Evolutionary conservation across 2,888 invertebrate genomes (phyloP).

Genomic region (Ashinkailepas kermadecensis): DNA sequence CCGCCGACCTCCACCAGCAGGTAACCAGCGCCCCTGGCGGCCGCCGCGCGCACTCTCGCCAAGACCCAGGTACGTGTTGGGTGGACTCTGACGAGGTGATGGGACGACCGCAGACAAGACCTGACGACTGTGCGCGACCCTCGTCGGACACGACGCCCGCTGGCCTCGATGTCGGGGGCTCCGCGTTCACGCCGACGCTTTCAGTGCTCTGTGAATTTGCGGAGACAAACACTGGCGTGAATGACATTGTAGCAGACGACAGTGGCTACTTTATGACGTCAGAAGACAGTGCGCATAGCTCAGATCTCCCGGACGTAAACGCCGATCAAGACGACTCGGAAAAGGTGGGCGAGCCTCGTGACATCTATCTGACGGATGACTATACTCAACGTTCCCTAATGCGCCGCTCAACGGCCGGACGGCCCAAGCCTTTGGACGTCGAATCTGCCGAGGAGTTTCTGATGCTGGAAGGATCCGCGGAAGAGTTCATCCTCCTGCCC

Average conservation of each 20-base stretch:
- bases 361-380: neutral
- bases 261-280: too few species aligned
- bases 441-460: constrained; percentile 31
- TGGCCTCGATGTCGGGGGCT: neutral
- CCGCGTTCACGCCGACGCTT: too few species aligned
- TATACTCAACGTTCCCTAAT: neutral
- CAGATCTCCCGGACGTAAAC: too few species aligned
- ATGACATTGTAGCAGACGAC: too few species aligned
- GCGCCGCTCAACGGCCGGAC: constrained; percentile 1
- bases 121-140: neutral
- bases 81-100: neutral
- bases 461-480: neutral
- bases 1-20: neutral
- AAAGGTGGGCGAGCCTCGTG: neutral
- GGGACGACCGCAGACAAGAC: neutral
- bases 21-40: neutral
- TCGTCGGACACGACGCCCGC: neutral
- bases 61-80: neutral
- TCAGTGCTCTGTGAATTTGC: too few species aligned
- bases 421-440: constrained; percentile 32
- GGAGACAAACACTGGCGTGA: too few species aligned
- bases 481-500: too few species aligned
- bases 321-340: too few species aligned
- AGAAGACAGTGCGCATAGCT: too few species aligned
- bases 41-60: neutral